These are phyloP conservation scores for Pluvianellus socialis DNA, from an alignment of 2,113 vertebrate genomes.

Conservation along the genomic window DNA sequence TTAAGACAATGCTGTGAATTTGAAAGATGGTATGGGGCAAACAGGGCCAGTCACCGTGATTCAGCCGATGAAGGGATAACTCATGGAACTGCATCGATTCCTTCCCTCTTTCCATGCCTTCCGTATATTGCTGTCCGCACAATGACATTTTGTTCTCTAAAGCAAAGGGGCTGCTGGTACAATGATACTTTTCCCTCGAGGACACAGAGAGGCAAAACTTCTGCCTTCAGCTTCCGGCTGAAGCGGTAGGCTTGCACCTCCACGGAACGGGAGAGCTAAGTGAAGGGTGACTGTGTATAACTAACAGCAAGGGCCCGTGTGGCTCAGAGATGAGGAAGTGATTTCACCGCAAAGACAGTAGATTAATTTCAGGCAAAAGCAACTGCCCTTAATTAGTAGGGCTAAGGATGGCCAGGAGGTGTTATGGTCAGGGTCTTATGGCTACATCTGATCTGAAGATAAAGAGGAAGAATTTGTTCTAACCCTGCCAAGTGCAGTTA, in stretches of 20 bases:
- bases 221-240: not conserved
- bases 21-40: not conserved
- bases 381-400: not conserved
- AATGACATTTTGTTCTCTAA: not conserved
- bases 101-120: not conserved
- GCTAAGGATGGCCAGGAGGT: not conserved
- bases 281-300: not conserved
- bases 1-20: not conserved
- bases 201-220: not conserved
- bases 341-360: not conserved
- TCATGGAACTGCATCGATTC: not conserved
- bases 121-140: not conserved
- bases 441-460: not conserved
- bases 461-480: not conserved
- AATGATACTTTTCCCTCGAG: not conserved
- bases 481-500: not conserved
- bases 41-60: not conserved
- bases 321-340: not conserved
- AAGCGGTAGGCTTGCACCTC: not conserved
- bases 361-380: not conserved
- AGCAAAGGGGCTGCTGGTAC: not conserved
- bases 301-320: not conserved
- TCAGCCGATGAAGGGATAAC: not conserved
- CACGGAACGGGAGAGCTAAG: not conserved
- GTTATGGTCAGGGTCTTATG: not conserved